Percentiles rank a stretch among this genome's conserved stretches.
Evolutionary conservation across 2,888 invertebrate genomes (phyloP).

Genomic region (Tanypteryx hageni): DNA sequence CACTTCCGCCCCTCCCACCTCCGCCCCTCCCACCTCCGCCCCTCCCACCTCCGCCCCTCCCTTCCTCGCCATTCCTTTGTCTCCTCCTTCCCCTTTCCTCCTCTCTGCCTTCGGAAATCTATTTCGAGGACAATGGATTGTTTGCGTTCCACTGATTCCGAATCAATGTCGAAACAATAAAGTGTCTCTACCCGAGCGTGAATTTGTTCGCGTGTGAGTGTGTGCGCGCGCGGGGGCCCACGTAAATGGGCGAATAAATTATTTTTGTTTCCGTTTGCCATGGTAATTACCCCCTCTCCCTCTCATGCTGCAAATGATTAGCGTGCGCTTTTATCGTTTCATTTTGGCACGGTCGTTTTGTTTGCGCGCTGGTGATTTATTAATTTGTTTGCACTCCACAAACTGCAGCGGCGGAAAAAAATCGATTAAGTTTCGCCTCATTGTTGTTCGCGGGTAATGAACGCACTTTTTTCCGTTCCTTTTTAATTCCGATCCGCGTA

Average conservation of each 20-base stretch:
- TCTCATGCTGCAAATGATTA: conserved; percentile 60
- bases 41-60: neutral
- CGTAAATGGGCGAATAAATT: conserved; percentile 51
- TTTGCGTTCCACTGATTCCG: conserved; percentile 63
- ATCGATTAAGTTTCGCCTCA: conserved; percentile 32
- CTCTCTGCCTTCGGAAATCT: conserved; percentile 55
- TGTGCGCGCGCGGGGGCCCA: neutral
- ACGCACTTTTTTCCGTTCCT: conserved; percentile 15
- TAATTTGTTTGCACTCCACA: conserved; percentile 54
- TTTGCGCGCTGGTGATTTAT: conserved; percentile 51
- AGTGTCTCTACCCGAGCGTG: conserved; percentile 23
- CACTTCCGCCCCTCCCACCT: neutral
- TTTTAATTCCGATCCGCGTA: neutral
- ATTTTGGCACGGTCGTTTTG: conserved; percentile 51
- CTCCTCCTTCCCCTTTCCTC: neutral
- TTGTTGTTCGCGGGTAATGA: conserved; percentile 13
- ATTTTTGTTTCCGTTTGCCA: conserved; percentile 62
- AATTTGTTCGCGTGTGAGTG: neutral
- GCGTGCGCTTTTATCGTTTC: conserved; percentile 61
- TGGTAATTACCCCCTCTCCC: conserved; percentile 59
- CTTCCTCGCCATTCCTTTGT: neutral
- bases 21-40: neutral
- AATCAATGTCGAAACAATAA: conserved; percentile 64
- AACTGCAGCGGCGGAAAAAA: conserved; percentile 15
- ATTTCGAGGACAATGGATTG: conserved; percentile 61